Conservation (phyloP, 2,113 vertebrate genomes). For the Caretta caretta region DNA sequence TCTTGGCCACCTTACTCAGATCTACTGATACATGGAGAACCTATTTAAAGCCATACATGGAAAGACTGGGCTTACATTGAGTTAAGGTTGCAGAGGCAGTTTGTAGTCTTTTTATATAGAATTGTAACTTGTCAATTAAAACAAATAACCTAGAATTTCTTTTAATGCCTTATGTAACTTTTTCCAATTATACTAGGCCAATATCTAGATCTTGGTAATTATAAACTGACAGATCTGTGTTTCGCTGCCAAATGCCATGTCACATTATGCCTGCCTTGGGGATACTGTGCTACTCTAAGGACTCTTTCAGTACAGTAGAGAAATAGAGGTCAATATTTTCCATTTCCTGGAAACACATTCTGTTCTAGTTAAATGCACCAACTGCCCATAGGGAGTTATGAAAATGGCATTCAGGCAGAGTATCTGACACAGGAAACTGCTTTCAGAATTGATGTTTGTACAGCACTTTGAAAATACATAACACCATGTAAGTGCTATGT, state of each 20-base stretch:
- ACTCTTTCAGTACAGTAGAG: constrained; percentile 32
- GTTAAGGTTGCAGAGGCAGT: background rate
- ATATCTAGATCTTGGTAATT: background rate
- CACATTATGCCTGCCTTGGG: constrained; percentile 27
- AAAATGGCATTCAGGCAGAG: constrained; percentile 56
- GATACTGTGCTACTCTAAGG: constrained; percentile 25
- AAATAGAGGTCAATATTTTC: constrained; percentile 70
- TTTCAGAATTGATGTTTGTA: constrained; percentile 50
- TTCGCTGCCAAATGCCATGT: constrained; percentile 37
- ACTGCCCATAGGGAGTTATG: constrained; percentile 65
- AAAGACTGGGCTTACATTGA: background rate
- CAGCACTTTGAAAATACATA: constrained; percentile 50
- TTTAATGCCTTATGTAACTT: rapidly evolving
- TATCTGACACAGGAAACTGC: constrained; percentile 70
- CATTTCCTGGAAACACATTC: constrained; percentile 71
- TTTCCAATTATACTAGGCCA: background rate
- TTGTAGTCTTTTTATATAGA: background rate
- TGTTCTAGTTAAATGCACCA: constrained; percentile 57
- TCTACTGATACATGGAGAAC: background rate
- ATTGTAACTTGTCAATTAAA: background rate
- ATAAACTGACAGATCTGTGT: background rate
- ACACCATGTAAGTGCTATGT: constrained; percentile 32
- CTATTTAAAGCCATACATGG: background rate
- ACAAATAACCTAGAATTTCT: background rate
- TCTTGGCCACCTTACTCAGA: background rate